A percentile compares a stretch with the other conserved stretches of the same genome.
phyloP scores from a whole-genome alignment of 2,888 invertebrate genomes.

The Ligdia adustata region DNA sequence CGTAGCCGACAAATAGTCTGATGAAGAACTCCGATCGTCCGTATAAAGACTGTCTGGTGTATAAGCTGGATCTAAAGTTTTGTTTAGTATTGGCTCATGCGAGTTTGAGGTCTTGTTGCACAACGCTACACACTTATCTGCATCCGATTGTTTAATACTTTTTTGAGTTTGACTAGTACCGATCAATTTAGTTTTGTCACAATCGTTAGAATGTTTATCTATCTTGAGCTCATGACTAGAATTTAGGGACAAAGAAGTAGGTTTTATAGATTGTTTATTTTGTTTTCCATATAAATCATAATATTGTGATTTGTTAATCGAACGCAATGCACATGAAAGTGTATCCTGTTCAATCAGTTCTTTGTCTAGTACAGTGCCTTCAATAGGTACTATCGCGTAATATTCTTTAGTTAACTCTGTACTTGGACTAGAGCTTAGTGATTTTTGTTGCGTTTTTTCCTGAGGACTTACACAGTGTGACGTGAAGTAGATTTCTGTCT shows the following conservation, averaged over 20 bases:
- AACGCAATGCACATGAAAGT: slow-evolving; percentile 76
- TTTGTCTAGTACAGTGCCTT: slow-evolving; percentile 69
- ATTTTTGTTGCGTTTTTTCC: slow-evolving; percentile 54
- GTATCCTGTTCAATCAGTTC: slow-evolving; percentile 82
- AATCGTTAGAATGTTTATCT: slow-evolving; percentile 70
- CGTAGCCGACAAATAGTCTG: slow-evolving; percentile 73
- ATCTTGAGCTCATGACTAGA: slow-evolving; percentile 72
- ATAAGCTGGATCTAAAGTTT: slow-evolving; percentile 52
- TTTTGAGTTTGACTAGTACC: slow-evolving; percentile 40
- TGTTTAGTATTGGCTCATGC: slow-evolving; percentile 43
- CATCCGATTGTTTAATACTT: slow-evolving; percentile 13
- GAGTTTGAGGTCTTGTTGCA: slow-evolving; percentile 3
- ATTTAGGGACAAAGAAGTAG: slow-evolving; percentile 65
- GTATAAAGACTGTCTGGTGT: slow-evolving; percentile 72
- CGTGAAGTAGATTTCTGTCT: slow-evolving; percentile 72
- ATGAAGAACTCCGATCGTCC: slow-evolving; percentile 72
- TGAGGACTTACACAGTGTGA: slow-evolving; percentile 71
- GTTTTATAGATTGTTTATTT: slow-evolving; percentile 53
- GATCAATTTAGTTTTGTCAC: slow-evolving; percentile 53
- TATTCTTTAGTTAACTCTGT: slow-evolving; percentile 72
- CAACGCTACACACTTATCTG: slow-evolving; percentile 6
- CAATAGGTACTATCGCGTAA: slow-evolving; percentile 69
- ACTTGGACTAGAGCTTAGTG: slow-evolving; percentile 64
- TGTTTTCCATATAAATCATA: slow-evolving; percentile 50
- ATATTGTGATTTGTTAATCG: slow-evolving; percentile 67